Conservation (phyloP, 2,113 vertebrate genomes). For the Myotis davidii region DNA sequence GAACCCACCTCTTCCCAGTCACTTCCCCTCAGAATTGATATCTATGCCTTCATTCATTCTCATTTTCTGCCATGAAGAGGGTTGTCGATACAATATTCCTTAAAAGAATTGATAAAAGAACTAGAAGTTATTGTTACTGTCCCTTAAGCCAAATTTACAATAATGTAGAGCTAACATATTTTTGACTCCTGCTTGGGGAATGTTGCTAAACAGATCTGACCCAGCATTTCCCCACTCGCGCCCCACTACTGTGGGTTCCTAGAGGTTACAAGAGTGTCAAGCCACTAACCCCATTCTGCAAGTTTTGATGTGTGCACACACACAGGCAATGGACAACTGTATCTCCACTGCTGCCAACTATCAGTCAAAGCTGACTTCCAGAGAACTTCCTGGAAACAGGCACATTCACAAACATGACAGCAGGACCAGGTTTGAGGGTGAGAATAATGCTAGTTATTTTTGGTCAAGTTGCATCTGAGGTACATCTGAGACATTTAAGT, state of each 20-base stretch:
- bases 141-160: conserved; percentile 2
- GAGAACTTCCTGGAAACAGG: neutral
- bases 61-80: neutral
- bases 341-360: neutral
- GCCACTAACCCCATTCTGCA: neutral
- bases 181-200: neutral
- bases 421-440: neutral
- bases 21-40: neutral
- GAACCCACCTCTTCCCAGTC: neutral
- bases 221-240: neutral
- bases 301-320: too few relatives aligned
- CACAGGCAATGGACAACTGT: accelerated
- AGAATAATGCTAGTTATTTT: neutral
- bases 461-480: neutral
- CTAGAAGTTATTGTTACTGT: neutral
- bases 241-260: neutral
- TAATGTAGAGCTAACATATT: neutral
- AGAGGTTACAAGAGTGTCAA: neutral
- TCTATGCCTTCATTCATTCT: neutral
- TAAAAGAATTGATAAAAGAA: conserved; percentile 8
- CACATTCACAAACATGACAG: neutral
- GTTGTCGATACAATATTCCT: neutral
- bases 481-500: neutral
- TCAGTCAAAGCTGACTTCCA: neutral
- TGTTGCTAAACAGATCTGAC: neutral